Base-by-base conservation (phyloP, 2,888 invertebrate species). In the Dysmachus trigonus region DNA sequence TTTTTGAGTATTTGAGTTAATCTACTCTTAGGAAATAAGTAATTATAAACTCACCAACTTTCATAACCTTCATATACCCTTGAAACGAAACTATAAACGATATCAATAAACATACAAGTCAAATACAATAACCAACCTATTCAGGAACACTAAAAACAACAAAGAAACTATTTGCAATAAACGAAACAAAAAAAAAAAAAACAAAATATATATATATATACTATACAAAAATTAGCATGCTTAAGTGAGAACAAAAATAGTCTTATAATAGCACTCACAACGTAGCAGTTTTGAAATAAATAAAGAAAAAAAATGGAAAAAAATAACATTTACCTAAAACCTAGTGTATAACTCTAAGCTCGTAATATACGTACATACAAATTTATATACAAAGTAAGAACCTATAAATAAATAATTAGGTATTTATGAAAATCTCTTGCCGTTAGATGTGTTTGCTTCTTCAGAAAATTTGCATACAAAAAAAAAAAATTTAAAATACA, bases 361-460 rank as follows among this genome's bases (percentile, higher is more conserved):
- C 47, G 41, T 77, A 77, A 77, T 47, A 77, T 76, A 73, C 73
- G 33, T 73, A 73, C 33, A 73, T 73, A 73, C 73, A 77, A 77
- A 77, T 77, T 77, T 77, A 77, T 77, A 77, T 77, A 77, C 27
- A 77, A 27, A 47, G n/a, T 77, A 77, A 77, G 77, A 30, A 47
- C 41, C 27, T 77, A 41, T 77, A 77, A 77, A 41, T 76, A 76
- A 76, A 76, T 35, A 18, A 38, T 22, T 77, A 77, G 41, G 15
- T 77, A 77, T 77, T 33, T 33, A 41, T 22, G 30, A 77, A 31
- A 47, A n/a, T 81, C 81, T 81, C 81, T 81, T 81, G 81, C 62
- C 81, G 53, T 62, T 81, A 51, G 62, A 81, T 81, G 81, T 81
- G 53, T 81, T 81, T 81, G 81, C 81, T 81, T 81, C 62, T 62